Percentiles rank a stretch among this genome's conserved stretches.
Evolutionary conservation across 2,797 vertebrate species (phyloP).

Genomic region (Prunella strophiata): DNA sequence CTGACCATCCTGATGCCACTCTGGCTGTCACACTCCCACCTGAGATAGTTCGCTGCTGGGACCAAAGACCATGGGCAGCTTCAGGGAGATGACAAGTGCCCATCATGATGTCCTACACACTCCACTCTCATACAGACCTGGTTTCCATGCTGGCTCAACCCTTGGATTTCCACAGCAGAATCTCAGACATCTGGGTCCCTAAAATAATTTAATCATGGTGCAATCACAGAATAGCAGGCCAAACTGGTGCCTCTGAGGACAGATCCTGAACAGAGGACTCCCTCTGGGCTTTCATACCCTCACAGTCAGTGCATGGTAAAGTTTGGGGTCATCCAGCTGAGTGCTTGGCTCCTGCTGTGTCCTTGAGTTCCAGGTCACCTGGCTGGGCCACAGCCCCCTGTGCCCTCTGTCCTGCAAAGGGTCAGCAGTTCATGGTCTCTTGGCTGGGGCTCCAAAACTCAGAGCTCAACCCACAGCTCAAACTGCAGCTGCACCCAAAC

Average conservation of each 20-base stretch:
- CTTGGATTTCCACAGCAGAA: neutral
- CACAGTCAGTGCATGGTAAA: neutral
- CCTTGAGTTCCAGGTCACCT: fast-evolving
- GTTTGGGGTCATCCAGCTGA: neutral
- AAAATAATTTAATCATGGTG: neutral
- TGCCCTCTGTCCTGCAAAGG: neutral
- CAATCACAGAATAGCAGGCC: neutral
- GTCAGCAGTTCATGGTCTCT: neutral
- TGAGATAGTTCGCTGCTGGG: neutral
- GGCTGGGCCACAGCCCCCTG: neutral
- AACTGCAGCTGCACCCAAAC: neutral
- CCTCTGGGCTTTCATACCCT: neutral
- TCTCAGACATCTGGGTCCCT: neutral
- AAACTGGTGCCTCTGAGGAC: neutral
- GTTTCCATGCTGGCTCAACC: no score
- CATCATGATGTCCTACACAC: neutral
- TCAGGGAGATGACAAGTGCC: fast-evolving
- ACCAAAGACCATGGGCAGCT: fast-evolving
- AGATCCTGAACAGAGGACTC: neutral
- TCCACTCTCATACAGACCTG: neutral
- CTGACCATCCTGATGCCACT: neutral
- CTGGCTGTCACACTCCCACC: neutral
- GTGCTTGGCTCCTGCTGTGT: fast-evolving
- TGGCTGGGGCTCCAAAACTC: neutral
- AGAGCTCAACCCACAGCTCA: fast-evolving